These are phyloP conservation scores for Eulemur coronatus DNA, from an alignment of 2,797 vertebrate genomes.

Conservation along the genomic window DNA sequence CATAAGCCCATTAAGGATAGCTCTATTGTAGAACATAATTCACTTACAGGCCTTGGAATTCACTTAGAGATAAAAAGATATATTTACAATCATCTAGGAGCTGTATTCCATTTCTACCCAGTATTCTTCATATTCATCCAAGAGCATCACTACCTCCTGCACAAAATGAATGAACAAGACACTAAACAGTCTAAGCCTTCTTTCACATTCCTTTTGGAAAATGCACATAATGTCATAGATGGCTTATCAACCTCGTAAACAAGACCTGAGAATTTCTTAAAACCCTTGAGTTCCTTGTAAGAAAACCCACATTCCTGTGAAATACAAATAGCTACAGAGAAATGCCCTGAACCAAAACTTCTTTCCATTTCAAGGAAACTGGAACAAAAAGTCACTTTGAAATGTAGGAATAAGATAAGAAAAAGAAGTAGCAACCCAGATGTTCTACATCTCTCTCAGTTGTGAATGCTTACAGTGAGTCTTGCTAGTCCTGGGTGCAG, in stretches of 20 bases:
- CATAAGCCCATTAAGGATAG: not conserved
- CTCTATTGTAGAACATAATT: not conserved
- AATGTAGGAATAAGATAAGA: not conserved
- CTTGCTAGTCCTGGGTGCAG: not conserved
- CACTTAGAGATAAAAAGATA: not conserved
- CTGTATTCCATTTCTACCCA: not conserved
- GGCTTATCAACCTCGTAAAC: not conserved
- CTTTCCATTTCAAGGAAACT: slow-evolving; percentile 35
- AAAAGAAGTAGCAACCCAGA: not conserved
- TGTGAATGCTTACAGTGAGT: not conserved
- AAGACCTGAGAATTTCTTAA: not conserved
- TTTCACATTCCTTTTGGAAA: not conserved
- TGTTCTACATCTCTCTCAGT: not conserved
- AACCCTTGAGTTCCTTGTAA: not conserved
- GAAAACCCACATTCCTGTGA: not conserved
- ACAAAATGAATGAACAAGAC: not conserved
- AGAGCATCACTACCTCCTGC: not conserved
- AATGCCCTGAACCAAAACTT: not conserved
- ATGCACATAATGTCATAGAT: not conserved
- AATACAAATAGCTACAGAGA: slow-evolving; percentile 43
- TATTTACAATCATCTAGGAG: not conserved
- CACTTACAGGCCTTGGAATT: not conserved
- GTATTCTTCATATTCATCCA: not conserved
- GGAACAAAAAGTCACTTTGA: slow-evolving; percentile 43
- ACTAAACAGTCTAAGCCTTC: not conserved